A percentile compares a stretch with the other conserved stretches of the same genome.
These are phyloP conservation scores for Chrysolina haemoptera DNA, from an alignment of 2,888 invertebrate genomes.

Conservation along the genomic window DNA sequence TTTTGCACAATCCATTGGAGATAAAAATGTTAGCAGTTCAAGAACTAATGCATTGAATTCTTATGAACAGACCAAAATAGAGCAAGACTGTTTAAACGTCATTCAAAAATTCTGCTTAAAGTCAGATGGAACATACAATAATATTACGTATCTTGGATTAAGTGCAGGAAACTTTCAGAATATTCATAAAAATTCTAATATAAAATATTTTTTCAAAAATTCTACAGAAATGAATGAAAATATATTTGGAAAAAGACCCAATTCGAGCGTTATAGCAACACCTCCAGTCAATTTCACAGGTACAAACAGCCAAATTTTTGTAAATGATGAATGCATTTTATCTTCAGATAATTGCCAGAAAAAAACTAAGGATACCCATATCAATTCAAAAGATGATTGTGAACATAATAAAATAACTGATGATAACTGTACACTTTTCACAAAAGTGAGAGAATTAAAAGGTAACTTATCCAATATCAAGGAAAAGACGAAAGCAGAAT, in stretches of 20 bases:
- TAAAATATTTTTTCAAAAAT: slow-evolving; percentile 57
- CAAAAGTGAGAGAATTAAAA: neutral
- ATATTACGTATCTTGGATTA: slow-evolving; percentile 81
- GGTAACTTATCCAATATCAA: neutral
- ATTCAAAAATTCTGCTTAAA: slow-evolving; percentile 73
- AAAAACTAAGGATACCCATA: neutral
- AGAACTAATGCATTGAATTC: slow-evolving; percentile 75
- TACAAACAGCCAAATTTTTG: neutral
- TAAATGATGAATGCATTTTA: neutral
- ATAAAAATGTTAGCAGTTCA: slow-evolving; percentile 76
- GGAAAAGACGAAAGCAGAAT: neutral
- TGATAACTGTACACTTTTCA: no score
- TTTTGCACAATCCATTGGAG: slow-evolving; percentile 73
- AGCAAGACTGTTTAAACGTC: slow-evolving; percentile 77
- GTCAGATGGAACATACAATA: slow-evolving; percentile 62
- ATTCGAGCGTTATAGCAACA: neutral
- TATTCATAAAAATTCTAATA: slow-evolving; percentile 69
- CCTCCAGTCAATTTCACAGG: neutral
- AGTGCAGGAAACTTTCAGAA: slow-evolving; percentile 86
- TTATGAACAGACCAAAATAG: slow-evolving; percentile 79
- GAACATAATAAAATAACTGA: no score
- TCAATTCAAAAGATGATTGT: no score
- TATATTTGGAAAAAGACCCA: neutral
- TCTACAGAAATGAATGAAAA: neutral
- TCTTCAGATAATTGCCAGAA: neutral